Evolutionary conservation across 2,888 invertebrate species (phyloP), one percentile per base, ranked within the genome.

Genomic region (Tridacna gigas): DNA sequence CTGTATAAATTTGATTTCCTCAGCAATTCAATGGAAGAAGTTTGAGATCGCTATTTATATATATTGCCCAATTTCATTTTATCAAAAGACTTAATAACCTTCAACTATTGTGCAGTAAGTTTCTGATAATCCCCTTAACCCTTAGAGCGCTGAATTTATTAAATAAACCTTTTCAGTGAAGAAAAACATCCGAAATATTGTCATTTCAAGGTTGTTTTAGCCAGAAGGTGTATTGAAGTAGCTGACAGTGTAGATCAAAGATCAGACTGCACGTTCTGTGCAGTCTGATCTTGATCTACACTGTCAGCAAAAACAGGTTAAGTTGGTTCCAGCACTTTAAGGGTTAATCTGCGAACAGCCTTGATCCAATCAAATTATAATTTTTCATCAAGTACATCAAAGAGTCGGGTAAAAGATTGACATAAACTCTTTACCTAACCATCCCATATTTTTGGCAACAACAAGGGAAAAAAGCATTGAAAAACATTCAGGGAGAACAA

Each of bases 21-120:
- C n/a, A 69, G 13, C 20, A 47, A 5, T 9, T 45, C 69, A 69
- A 69, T n/a, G 9, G 45, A 5, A 20, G 20, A 45, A 69, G 20
- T 20, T 11, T 69, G 3, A 45, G 45, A 20, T n/a, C 47, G 1
- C 20, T 20, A 45, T 45, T 45, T 11, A 45, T 45, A 69, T 47
- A 47, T 15, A 69, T 69, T 22, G n/a, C n/a, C 45, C 37, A 45
- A 45, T 69, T 9, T 69, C 47, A 45, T 45, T 4, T 69, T n/a
- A 69, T 69, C 69, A 69, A 69, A 69, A 28, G 47, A 47, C 45
- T 69, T 69, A n/a, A 47, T 69, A 69, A 69, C 69, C 69, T 47
- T 69, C 20, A 9, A 26, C 18, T 25, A 51, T 71, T 51, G 26
- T 71, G 7, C 12, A 51, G 15, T 15, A 47, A 47, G 11, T 22